Evolutionary conservation across 2,888 invertebrate species (phyloP).

Genomic region (Cylindroiulus punctatus): DNA sequence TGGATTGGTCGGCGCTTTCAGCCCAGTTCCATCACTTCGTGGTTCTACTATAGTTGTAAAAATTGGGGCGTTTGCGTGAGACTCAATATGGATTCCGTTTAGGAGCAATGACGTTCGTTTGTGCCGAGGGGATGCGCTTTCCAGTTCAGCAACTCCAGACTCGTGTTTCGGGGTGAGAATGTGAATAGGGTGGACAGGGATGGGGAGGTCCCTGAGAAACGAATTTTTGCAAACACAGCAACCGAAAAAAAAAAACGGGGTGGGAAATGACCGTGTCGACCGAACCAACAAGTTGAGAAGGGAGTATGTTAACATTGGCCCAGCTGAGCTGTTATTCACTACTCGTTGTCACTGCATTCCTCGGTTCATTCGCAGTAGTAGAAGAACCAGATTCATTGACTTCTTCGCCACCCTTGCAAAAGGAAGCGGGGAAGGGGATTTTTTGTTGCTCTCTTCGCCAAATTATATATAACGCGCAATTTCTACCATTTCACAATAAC

Average conservation of each 20-base stretch:
- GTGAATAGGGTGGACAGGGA: not conserved
- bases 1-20: no score
- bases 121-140: not conserved
- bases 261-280: constrained; percentile 1
- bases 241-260: not conserved
- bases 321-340: not conserved
- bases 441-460: no score
- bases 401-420: not conserved
- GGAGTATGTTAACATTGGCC: not conserved
- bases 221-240: not conserved
- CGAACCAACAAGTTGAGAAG: not conserved
- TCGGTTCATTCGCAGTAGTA: not conserved
- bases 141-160: constrained; percentile 1
- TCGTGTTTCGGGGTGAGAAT: not conserved
- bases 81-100: not conserved
- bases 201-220: not conserved
- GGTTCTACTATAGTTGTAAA: no score
- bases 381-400: not conserved
- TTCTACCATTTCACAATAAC: no score
- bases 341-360: not conserved
- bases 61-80: not conserved
- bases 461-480: no score
- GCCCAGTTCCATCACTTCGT: no score
- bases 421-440: not conserved
- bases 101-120: not conserved